Base-by-base conservation (phyloP, 2,113 vertebrate species). In the Epinephelus moara region DNA sequence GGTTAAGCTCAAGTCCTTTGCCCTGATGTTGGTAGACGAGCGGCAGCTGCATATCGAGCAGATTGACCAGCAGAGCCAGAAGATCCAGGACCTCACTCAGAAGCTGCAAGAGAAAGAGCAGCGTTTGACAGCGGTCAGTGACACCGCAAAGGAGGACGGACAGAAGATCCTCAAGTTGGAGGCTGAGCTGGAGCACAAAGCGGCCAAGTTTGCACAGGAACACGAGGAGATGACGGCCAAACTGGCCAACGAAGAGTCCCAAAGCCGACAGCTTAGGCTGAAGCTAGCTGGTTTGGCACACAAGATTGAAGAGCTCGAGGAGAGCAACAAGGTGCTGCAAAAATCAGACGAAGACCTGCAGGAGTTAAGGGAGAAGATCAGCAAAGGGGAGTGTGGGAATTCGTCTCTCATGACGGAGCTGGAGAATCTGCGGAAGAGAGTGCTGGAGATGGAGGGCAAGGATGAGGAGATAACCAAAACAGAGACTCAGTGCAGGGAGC, bases 371-470 rank as follows among this genome's bases (percentile, higher is more conserved):
- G 96, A 97, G 59, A 97, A 99, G 94, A 98, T 99, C 88, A 96
- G 96, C 0, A 96, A 95, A 85, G 97, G 98, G 21, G 97, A 99
- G 93, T 97, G 96, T 17, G 97, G 97, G 17, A 96, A 96, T 84
- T 97, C 97, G 17, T 96, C 95, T 56, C 93, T 98, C 37, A 96
- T 97, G 96, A 94, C 97, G 0, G 98, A 99, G 90, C 95, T 99
- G 81, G 97, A 99, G 94, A 98, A 95, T 62, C 95, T 99, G 23
- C 94, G 96, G 21, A 99, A 99, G 86, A 97, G 95, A 0, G 97
- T 99, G 18, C 93, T 98, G 70, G 98, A 99, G 92, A 99, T 99
- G 97, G 97, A 99, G 85, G 97, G 97, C 1, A 98, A 99, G 70
- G 98, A 99, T 6, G 98, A 99, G 79, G 98, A 99, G 94, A 97